These are phyloP conservation scores for Lepidotrigona ventralis DNA, from an alignment of 1,140 invertebrate species.

Conservation along the genomic window DNA sequence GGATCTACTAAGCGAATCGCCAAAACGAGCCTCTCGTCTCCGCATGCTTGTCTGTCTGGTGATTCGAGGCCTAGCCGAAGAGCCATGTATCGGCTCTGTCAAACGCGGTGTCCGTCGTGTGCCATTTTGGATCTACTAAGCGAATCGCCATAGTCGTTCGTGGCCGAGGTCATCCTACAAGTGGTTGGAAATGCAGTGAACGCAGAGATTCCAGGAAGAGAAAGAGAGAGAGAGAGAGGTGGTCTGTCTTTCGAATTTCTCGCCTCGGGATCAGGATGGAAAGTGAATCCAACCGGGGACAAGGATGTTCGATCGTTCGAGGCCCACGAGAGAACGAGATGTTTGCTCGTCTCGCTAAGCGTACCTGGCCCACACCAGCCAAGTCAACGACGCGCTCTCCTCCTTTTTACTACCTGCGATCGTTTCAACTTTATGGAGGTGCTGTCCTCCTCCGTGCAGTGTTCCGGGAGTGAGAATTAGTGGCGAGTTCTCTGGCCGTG, in stretches of 20 bases:
- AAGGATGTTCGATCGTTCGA: neutral
- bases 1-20: neutral
- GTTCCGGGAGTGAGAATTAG: conserved; percentile 55
- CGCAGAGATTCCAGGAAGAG: neutral
- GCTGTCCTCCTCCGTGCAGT: conserved; percentile 26
- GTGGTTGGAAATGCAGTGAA: neutral
- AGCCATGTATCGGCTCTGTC: neutral
- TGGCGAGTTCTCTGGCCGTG: conserved; percentile 39
- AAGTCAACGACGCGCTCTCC: conserved; percentile 15
- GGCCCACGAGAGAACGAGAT: conserved; percentile 1
- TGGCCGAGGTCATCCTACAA: neutral
- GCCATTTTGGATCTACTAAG: neutral
- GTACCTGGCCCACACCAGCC: neutral
- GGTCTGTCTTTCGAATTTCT: neutral
- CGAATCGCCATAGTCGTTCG: neutral
- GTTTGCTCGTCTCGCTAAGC: neutral
- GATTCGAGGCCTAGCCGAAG: neutral
- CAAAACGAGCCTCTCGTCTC: too few relatives aligned
- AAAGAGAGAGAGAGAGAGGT: neutral
- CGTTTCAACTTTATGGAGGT: conserved; percentile 10
- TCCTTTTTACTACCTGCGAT: conserved; percentile 26
- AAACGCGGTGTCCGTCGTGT: neutral
- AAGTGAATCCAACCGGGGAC: neutral
- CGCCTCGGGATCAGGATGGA: neutral
- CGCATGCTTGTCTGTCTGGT: neutral